Evolutionary conservation across 2,113 vertebrate genomes (phyloP), one percentile per base, ranked within the genome.

Genomic region (Mixornis gularis): DNA sequence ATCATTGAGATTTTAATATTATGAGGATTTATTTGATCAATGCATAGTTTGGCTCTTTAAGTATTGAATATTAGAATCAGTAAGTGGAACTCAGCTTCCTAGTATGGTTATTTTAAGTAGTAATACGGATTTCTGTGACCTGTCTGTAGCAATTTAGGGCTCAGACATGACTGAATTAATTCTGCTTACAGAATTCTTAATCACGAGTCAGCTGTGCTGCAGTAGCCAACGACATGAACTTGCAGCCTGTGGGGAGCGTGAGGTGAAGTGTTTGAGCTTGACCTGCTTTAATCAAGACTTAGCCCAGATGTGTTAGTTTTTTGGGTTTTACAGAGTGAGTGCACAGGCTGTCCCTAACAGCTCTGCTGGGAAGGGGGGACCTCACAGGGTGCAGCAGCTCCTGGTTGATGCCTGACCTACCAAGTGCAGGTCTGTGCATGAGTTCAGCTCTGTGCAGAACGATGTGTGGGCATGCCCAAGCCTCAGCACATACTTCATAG

Each of bases 161-260:
- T 90, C 77, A 88, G 74, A 70, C 49, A 17, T 85, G 46, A 89
- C 78, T 65, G 85, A 94, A 91, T 93, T 93, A 94, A 87, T 96
- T 95, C 81, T 89, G 53, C 66, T 77, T 76, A 55, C 89, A 89
- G 89, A 76, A 72, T 82, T 82, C 41, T 92, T 95, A 92, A 62
- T 72, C 63, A 49, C 0, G 3, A 59, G 78, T 87, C 89, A 77
- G 41, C 81, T 87, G 85, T 89, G 66, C 65, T 65, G 49, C 53
- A 38, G 49, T 79, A 76, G 56, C 78, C 63, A 72, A 19, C 22
- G 4, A 29, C 3, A 12, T 43, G 63, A 58, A 10, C 51, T 71
- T 56, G 36, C 53, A 76, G 84, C 65, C 44, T 76, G 16, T 65
- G 34, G 65, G 52, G 41, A 87, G 34, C 58, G 30, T 0, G 7